phyloP scores from a whole-genome alignment of 2,797 vertebrate species.

The Pseudomugil gertrudae region DNA sequence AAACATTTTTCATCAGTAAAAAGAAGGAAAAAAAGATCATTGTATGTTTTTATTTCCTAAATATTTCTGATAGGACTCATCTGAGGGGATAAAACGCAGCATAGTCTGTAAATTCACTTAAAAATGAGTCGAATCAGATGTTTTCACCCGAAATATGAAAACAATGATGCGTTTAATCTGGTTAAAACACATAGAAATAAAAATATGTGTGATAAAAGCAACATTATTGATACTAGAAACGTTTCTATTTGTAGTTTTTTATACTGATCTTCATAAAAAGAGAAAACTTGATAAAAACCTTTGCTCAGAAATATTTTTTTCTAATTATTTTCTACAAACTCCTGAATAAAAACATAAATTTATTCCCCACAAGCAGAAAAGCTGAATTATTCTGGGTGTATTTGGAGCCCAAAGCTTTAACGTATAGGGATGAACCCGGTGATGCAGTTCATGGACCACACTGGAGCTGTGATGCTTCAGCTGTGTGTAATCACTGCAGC shows the following conservation, averaged over 20 bases:
- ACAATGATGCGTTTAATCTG: no score
- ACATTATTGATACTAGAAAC: not conserved
- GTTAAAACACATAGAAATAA: no score
- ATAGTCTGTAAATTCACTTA: not conserved
- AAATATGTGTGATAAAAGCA: no score
- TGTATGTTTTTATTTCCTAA: no score
- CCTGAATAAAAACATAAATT: no score
- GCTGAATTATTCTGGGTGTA: not conserved
- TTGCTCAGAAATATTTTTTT: not conserved
- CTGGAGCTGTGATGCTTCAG: not conserved
- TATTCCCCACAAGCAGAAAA: no score
- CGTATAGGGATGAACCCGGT: not conserved
- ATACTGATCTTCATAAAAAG: not conserved
- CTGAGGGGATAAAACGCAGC: no score
- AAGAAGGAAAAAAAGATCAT: no score
- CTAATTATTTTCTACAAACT: not conserved
- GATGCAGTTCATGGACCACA: not conserved
- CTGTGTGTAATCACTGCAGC: not conserved
- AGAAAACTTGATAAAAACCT: no score
- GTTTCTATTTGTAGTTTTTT: not conserved
- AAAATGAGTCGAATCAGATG: not conserved
- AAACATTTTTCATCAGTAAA: not conserved
- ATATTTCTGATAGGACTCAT: no score
- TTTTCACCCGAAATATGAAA: not conserved
- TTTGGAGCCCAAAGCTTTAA: not conserved